Evolutionary conservation across 2,888 invertebrate genomes (phyloP), one percentile per base, ranked within the genome.

Genomic region (Dynastes tityus): DNA sequence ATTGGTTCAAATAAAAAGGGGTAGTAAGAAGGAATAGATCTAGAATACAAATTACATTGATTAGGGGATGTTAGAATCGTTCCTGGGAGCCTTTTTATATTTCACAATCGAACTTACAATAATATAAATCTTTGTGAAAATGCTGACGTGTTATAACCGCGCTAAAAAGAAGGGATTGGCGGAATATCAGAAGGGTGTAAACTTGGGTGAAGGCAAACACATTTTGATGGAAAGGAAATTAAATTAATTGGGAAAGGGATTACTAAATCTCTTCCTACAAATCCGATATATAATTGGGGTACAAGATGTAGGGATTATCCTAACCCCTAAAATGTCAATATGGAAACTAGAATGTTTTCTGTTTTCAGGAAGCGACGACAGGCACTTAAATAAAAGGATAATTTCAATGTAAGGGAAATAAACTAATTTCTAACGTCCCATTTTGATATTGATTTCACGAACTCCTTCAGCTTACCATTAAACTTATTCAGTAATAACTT

Each of bases 41-140:
- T 67, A 71, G 82, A 82, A 82, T 82, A 82, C 82, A 82, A 82
- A 82, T 82, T 80, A 82, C 82, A 78, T 80, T 82, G 82, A 82
- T 82, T 82, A 82, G 80, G 77, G 77, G 29, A 45, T 49, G 75
- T 76, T 53, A 27, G 37, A 67, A 64, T 64, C 79, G 78, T 77
- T 70, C 77, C 79, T 78, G 78, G 80, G 68, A 45, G 45, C 45
- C 78, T 78, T 81, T 81, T 81, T 81, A 80, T 80, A 80, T 79
- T 77, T 71, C 79, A 76, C 76, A 68, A 64, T 64, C 67, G 74
- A 65, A 32, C 65, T 71, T 63, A 76, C 74, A 79, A 78, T 79
- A 80, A 76, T 49, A 64, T 76, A 76, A 76, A 76, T 76, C 76
- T 11, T 65, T 63, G 27, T 16, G 49, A 64, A 51, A 75, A 75